Conservation (phyloP, 2,797 vertebrate genomes). For the Enteromius thamalakanensis region DNA sequence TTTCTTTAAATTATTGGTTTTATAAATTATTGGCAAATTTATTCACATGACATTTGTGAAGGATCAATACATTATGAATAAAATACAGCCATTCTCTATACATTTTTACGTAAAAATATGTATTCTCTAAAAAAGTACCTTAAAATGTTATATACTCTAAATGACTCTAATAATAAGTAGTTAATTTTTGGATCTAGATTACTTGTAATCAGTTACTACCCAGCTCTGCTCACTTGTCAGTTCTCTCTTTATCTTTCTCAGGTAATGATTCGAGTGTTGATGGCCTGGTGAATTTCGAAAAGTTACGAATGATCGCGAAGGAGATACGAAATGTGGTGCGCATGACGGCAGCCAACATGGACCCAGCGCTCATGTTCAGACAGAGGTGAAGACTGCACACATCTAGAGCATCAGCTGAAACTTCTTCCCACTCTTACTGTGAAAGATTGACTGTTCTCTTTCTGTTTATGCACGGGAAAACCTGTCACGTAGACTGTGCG, state of each 20-base stretch:
- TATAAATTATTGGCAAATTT: neutral
- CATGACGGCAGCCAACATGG: constrained; percentile 97
- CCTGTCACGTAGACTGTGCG: neutral
- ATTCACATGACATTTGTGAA: too few species aligned
- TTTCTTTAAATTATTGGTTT: neutral
- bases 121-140: neutral
- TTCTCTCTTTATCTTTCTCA: constrained; percentile 59
- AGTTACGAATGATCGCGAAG: constrained; percentile 96
- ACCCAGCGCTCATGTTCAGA: constrained; percentile 95
- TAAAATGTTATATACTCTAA: neutral
- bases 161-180: neutral
- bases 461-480: neutral
- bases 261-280: constrained; percentile 95
- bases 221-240: neutral
- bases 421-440: neutral
- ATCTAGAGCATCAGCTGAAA: neutral
- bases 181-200: neutral
- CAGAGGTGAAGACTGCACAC: constrained; percentile 85
- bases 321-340: constrained; percentile 92
- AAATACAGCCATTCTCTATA: neutral
- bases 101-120: neutral
- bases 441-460: neutral
- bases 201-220: neutral
- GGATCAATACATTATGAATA: too few species aligned
- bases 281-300: constrained; percentile 96